Evolutionary conservation across 2,113 vertebrate genomes (phyloP), one percentile per base, ranked within the genome.

Genomic region (Neomonachus schauinslandi): DNA sequence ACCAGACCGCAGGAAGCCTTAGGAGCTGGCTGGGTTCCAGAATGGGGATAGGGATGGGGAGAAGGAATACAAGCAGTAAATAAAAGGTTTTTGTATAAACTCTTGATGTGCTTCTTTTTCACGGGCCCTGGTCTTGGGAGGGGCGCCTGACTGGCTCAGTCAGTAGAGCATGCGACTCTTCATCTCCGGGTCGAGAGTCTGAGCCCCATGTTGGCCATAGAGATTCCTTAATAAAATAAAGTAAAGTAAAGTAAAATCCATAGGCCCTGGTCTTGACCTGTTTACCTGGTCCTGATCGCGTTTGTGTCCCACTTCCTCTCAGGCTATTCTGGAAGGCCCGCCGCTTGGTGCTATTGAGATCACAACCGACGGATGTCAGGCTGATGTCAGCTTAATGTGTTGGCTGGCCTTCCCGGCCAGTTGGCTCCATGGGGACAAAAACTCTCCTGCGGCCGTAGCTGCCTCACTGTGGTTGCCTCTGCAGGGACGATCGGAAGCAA

Each of bases 1-100:
- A 63, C 61, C 88, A 97, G 91, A 92, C 65, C 83, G 76, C 87
- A 89, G 88, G 71, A 93, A 76, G 91, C 63, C 67, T 74, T 49
- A 91, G 85, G 63, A 93, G 85, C 85, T 96, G 88, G 55, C 96
- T 94, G 97, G 85, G 84, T 83, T 97, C 93, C 93, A 91, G 89
- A 46, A 77, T 19, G 24, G 59, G 77, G 85, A 9, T 61, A 28
- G 83, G 86, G 87, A 39, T 91, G 63, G 65, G 91, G 65, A 94
- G 80, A 96, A 95, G 81, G 96, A 96, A n/a, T 95, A 93, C 83
- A 93, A 97, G 96, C 65, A 92, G 61, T 74, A 96, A 98, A 97
- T 98, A 98, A 98, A 98, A 97, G 31, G n/a, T 93, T 98, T 98
- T 98, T 98, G 93, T 98, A 98, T 97, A 97, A 97, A 94, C 33